phyloP scores from a whole-genome alignment of 2,113 vertebrate genomes.

The Struthio camelus region DNA sequence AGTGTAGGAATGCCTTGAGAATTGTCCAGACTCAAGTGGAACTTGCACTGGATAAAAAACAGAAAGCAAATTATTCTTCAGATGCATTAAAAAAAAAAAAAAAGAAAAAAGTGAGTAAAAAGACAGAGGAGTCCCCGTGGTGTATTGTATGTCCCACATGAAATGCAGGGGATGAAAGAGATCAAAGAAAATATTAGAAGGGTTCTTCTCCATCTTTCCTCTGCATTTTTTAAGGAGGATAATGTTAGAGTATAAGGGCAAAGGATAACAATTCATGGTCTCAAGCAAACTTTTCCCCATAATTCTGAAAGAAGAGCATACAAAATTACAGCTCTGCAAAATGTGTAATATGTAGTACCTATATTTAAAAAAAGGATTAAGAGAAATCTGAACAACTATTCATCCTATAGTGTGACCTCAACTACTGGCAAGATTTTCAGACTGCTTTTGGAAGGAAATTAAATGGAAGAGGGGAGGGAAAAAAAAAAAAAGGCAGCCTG shows the following conservation, averaged over 20 bases:
- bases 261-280: background rate
- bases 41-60: background rate
- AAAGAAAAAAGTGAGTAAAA: background rate
- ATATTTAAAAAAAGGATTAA: background rate
- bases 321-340: background rate
- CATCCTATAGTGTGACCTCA: background rate
- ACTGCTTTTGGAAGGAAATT: background rate
- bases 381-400: background rate
- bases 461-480: background rate
- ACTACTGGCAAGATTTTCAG: background rate
- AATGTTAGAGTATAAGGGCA: background rate
- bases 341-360: background rate
- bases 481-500: background rate
- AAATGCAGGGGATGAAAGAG: background rate
- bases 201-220: background rate
- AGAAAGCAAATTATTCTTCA: background rate
- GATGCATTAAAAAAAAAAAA: background rate
- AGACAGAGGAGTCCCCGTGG: background rate
- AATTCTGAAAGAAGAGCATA: background rate
- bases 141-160: background rate
- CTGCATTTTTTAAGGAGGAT: background rate
- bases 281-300: background rate
- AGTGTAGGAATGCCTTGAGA: background rate
- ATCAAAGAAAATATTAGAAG: background rate
- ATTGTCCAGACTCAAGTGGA: background rate